Evolutionary conservation across 2,797 vertebrate species (phyloP), one percentile per base, ranked within the genome.

Genomic region (Lepus oiostolus): DNA sequence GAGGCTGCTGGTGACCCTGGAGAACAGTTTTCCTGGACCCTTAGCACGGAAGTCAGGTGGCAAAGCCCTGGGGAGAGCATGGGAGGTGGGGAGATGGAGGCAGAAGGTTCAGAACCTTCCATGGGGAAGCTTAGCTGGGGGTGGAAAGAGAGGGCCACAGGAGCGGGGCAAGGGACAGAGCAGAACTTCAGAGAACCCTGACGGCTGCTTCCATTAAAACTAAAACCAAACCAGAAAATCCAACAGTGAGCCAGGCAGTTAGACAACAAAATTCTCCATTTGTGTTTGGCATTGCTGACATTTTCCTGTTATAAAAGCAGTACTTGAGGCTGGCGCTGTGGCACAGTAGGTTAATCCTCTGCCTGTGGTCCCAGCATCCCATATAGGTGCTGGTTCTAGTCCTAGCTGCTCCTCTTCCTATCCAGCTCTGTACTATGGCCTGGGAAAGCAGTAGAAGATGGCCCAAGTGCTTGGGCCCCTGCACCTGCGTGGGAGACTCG

Each of bases 301-400:
- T 75, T 82, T 93, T 90, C 38, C 91, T 89, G 30, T 38, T 84
- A 28, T 38, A 88, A 90, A 93, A 70, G 52, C 9, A 83, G 17
- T 60, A 60, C 58, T 22, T 60, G 42, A 47, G 42, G 42, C 42
- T 47, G 42, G 42, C 8, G 7, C 42, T 47, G 42, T 47, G 42
- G 42, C 42, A 47, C 42, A 47, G 42, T 47, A 9, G 42, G 42
- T 47, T 47, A 47, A 47, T 47, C 42, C 42, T 47, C 42, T 47
- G 42, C 42, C 42, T 47, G 42, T 47, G 42, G 42, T 47, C 7
- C 54, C 54, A 19, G 54, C 12, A 54, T 54, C 54, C 54, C 54
- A 54, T 54, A 16, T 54, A 12, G 54, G 13, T 17, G 54, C 17
- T 17, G 17, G 54, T 54, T 54, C 54, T 54, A 54, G 17, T 54